Base-by-base conservation (phyloP, 1,140 invertebrate species). In the Melitaea cinxia region DNA sequence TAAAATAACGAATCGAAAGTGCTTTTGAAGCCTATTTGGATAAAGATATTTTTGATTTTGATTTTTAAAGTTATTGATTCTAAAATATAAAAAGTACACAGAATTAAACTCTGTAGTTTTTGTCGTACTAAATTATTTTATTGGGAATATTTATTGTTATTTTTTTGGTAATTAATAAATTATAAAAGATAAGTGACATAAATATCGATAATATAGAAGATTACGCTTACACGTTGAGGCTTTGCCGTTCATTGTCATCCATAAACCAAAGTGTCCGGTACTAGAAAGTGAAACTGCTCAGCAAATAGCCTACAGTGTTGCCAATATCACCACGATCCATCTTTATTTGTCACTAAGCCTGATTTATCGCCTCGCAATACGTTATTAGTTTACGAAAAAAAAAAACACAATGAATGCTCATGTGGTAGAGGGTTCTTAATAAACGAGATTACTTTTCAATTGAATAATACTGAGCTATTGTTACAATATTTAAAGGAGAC, bases 271-370 rank as follows among this genome's bases (percentile, higher is more conserved):
- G 42, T 12, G 17, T 47, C 21, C 6, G 2, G 4, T 4, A 47
- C 42, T 47, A 12, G 19, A 47, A n/a, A 4, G 15, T 47, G 2
- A 21, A 12, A 3, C 19, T 47, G 19, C 21, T 23, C 12, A 53
- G 53, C 49, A 53, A 61, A 61, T 23, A 21, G 45, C 47, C 24
- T 21, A 15, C 28, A 42, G 23, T 57, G 54, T 28, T 57, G 35
- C 54, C 54, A 45, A 57, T 57, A 45, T 57, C 57, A 19, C 6
- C 19, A 26, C 58, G 7, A 53, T 61, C 58, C 23, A 53, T 61
- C 58, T 53, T 61, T 52, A 61, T 61, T 61, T 61, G 49, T 37
- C 49, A 19, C 21, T 52, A 47, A 52, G 33, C 58, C 58, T 61
- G 58, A 61, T 61, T 35, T 61, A 61, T 61, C 53, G 49, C 58